Evolutionary conservation across 2,888 invertebrate genomes (phyloP).

Genomic region (Uropetala carovei): DNA sequence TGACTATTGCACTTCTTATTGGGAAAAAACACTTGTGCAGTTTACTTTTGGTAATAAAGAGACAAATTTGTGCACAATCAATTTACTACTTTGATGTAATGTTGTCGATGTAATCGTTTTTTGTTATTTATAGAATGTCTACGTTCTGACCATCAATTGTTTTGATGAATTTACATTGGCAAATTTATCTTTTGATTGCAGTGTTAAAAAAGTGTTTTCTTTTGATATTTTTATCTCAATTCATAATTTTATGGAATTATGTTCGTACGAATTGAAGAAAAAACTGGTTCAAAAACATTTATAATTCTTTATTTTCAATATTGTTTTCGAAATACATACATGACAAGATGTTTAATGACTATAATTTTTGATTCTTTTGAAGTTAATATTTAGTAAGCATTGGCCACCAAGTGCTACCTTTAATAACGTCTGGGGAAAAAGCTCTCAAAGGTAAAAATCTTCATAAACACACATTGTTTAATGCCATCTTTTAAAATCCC

Average conservation of each 20-base stretch:
- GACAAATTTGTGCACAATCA: constrained; percentile 43
- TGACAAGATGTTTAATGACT: not conserved
- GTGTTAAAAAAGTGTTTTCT: constrained; percentile 11
- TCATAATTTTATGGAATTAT: not conserved
- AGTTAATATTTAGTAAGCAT: not conserved
- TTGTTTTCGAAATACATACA: constrained; percentile 56
- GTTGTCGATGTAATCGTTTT: constrained; percentile 45
- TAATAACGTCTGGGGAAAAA: too few relatives aligned
- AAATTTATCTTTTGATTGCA: not conserved
- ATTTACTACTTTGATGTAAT: constrained; percentile 3
- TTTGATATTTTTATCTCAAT: not conserved
- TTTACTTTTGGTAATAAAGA: constrained; percentile 43
- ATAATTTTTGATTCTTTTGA: not conserved
- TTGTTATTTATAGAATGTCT: constrained; percentile 59
- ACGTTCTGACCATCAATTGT: constrained; percentile 27
- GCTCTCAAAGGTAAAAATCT: too few relatives aligned
- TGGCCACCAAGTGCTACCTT: too few relatives aligned
- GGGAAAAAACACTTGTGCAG: not conserved
- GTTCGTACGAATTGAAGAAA: not conserved
- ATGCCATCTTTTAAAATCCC: not conserved
- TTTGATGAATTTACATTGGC: constrained; percentile 34
- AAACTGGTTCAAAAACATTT: constrained; percentile 1
- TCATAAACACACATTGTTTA: not conserved
- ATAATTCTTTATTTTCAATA: constrained; percentile 24
- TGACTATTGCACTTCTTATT: constrained; percentile 52